These are phyloP conservation scores for Nibea albiflora DNA, from an alignment of 2,113 vertebrate genomes.

Conservation along the genomic window DNA sequence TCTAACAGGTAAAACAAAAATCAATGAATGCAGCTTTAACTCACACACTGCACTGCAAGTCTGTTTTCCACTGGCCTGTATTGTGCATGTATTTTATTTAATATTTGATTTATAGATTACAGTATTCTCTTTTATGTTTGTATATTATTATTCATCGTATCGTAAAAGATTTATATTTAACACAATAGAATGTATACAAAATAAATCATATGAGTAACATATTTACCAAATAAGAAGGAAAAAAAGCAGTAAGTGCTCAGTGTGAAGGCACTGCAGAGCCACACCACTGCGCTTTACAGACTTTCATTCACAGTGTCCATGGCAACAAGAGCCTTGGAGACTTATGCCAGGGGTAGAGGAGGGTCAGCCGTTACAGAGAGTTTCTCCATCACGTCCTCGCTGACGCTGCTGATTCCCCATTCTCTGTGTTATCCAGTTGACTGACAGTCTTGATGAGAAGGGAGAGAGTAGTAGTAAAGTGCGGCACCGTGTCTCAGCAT, in stretches of 20 bases:
- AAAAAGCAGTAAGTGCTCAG: neutral
- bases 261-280: slow-evolving; percentile 46
- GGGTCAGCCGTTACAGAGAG: slow-evolving; percentile 58
- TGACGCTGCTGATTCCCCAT: slow-evolving; percentile 50
- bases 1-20: neutral
- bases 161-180: neutral
- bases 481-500: neutral
- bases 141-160: neutral
- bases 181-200: neutral
- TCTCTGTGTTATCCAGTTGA: slow-evolving; percentile 53
- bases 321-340: slow-evolving; percentile 72
- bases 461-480: slow-evolving; percentile 17
- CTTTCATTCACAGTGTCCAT: slow-evolving; percentile 72
- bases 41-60: neutral
- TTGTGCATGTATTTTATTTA: neutral
- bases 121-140: neutral
- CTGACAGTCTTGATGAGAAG: slow-evolving; percentile 39
- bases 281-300: slow-evolving; percentile 32
- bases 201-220: neutral
- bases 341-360: slow-evolving; percentile 38
- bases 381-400: slow-evolving; percentile 55
- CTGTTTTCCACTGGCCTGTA: neutral
- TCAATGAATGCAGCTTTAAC: neutral
- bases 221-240: neutral
- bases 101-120: neutral